phyloP scores from a whole-genome alignment of 2,113 vertebrate genomes.

The Pteronura brasiliensis region DNA sequence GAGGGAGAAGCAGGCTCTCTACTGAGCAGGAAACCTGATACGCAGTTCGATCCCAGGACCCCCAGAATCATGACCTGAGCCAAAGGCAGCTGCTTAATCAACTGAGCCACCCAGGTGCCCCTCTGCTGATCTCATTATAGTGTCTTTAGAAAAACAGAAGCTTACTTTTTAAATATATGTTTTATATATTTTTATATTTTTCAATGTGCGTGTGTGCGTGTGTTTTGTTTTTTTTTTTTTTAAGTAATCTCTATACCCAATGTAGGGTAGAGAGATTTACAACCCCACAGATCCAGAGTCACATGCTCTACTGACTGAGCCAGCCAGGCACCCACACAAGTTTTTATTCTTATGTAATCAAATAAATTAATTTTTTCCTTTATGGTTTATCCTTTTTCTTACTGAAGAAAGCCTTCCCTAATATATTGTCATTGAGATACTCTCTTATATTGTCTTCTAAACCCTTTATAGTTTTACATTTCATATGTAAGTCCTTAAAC shows the following conservation, averaged over 20 bases:
- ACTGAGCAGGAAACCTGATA: too few species aligned
- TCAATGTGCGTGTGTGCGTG: too few species aligned
- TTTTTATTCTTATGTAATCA: not conserved
- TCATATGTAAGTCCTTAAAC: not conserved
- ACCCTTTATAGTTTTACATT: not conserved
- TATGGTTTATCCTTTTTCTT: not conserved
- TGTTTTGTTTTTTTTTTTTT: too few species aligned
- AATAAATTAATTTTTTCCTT: not conserved
- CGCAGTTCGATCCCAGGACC: too few species aligned
- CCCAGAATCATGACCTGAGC: too few species aligned
- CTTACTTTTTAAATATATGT: not conserved
- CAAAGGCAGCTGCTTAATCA: too few species aligned
- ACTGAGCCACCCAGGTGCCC: too few species aligned
- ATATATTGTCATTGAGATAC: not conserved
- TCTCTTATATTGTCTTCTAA: not conserved
- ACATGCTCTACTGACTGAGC: not conserved
- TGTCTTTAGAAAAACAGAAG: not conserved
- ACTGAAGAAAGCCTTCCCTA: not conserved
- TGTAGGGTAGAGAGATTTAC: not conserved
- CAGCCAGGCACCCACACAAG: not conserved
- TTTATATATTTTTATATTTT: not conserved
- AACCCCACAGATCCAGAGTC: not conserved
- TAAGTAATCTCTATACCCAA: not conserved
- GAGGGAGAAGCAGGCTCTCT: too few species aligned
- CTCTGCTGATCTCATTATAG: not conserved